Percentiles rank a stretch among this genome's conserved stretches.
Evolutionary conservation across 2,888 invertebrate species (phyloP).

Genomic region (Volucella bombylans): DNA sequence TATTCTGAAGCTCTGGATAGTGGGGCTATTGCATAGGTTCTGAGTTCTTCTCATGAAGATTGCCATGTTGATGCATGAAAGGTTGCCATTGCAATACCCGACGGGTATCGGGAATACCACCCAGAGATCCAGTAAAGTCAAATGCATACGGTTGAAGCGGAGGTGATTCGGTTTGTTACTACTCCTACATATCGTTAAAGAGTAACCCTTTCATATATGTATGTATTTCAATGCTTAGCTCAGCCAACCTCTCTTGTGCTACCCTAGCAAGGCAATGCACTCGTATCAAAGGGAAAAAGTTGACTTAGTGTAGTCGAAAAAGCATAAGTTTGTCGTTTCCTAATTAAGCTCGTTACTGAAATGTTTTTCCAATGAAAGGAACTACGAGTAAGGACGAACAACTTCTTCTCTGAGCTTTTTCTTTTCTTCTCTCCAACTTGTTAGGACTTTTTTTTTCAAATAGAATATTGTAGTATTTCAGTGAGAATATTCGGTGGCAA

Average conservation of each 20-base stretch:
- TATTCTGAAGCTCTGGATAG: conserved; percentile 10
- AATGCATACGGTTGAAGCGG: conserved; percentile 7
- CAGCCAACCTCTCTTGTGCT: too few relatives aligned
- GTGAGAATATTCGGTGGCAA: too few relatives aligned
- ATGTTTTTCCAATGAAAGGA: not conserved
- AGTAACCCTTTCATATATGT: too few relatives aligned
- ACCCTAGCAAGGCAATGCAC: conserved; percentile 4
- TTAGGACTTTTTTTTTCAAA: too few relatives aligned
- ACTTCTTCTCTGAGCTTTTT: too few relatives aligned
- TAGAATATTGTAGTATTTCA: too few relatives aligned
- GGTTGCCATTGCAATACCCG: not conserved
- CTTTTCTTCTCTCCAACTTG: too few relatives aligned
- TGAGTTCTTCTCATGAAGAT: too few relatives aligned
- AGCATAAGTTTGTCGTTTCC: not conserved
- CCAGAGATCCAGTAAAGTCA: conserved; percentile 31
- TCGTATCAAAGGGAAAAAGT: not conserved
- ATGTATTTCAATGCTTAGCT: too few relatives aligned
- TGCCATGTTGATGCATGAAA: not conserved
- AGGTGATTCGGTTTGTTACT: not conserved
- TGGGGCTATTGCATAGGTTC: not conserved
- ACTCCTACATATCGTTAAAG: not conserved
- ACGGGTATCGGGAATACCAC: too few relatives aligned
- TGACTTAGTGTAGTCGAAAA: not conserved
- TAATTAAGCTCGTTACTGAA: not conserved
- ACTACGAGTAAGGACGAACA: too few relatives aligned